Conservation (phyloP, 2,113 vertebrate species). For the Gadus macrocephalus region DNA sequence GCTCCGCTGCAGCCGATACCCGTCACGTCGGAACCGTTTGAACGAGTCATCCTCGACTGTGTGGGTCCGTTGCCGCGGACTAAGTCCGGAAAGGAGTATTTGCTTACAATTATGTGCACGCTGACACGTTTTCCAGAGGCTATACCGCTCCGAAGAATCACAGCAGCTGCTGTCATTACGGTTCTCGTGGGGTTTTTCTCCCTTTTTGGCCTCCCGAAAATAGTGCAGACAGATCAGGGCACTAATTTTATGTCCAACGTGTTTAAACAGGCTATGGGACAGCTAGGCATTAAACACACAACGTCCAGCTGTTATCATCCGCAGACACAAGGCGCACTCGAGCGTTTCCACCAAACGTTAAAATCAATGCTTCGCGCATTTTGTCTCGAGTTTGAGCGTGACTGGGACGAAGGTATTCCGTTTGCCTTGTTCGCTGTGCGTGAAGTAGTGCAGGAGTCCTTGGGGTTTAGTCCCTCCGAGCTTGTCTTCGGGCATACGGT, state of each 20-base stretch:
- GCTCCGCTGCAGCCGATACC: no score
- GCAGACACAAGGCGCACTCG: slow-evolving; percentile 6
- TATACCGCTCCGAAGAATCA: not conserved
- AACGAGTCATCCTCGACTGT: not conserved
- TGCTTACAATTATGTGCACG: slow-evolving; percentile 10
- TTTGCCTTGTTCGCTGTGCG: slow-evolving; percentile 7
- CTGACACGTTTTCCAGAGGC: not conserved
- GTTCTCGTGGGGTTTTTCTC: slow-evolving; percentile 9
- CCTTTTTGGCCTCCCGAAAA: not conserved
- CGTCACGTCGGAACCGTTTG: no score
- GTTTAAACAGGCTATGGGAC: not conserved
- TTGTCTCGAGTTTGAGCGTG: not conserved
- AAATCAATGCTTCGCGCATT: slow-evolving; percentile 4
- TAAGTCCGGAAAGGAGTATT: not conserved
- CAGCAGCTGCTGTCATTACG: not conserved
- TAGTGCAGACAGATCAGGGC: slow-evolving; percentile 15
- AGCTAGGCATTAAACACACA: not conserved
- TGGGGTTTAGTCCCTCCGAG: slow-evolving; percentile 14
- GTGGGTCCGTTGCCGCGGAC: not conserved
- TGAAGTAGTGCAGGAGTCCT: not conserved
- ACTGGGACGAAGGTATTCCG: slow-evolving; percentile 15
- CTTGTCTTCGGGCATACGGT: slow-evolving; percentile 27
- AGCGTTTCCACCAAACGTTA: slow-evolving; percentile 9
- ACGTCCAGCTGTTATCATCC: slow-evolving; percentile 6
- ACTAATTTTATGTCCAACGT: slow-evolving; percentile 9